Evolutionary conservation across 2,888 invertebrate genomes (phyloP).

Genomic region (Thereva nobilitata): DNA sequence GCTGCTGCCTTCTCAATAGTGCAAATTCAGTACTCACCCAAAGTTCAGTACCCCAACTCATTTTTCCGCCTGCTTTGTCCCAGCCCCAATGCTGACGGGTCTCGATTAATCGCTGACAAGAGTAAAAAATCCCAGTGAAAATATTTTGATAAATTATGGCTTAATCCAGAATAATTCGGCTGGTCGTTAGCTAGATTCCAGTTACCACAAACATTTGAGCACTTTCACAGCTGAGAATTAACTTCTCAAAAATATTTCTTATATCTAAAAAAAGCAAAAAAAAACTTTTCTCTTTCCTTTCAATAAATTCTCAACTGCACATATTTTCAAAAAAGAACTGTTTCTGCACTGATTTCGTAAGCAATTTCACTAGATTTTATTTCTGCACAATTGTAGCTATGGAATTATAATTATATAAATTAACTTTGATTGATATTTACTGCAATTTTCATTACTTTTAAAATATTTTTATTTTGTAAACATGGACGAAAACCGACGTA

Average conservation of each 20-base stretch:
- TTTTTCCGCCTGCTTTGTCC: conserved; percentile 31
- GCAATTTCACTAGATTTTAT: too few species aligned
- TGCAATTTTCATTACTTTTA: too few species aligned
- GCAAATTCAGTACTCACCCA: conserved; percentile 36
- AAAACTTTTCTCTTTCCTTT: too few species aligned
- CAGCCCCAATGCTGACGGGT: conserved; percentile 18
- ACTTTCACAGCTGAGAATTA: background rate
- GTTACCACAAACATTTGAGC: conserved; percentile 15
- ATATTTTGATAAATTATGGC: conserved; percentile 4
- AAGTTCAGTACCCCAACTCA: conserved; percentile 42
- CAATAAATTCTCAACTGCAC: too few species aligned
- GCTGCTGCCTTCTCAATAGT: too few species aligned
- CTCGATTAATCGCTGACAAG: conserved; percentile 14
- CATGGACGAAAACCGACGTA: conserved; percentile 7
- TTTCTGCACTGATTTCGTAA: too few species aligned
- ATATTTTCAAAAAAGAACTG: too few species aligned
- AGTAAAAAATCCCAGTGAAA: conserved; percentile 7
- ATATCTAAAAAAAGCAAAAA: too few species aligned
- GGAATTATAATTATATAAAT: too few species aligned
- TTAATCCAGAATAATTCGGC: conserved; percentile 20
- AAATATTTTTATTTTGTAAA: conserved; percentile 25
- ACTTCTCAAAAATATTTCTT: too few species aligned
- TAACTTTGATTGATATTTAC: too few species aligned
- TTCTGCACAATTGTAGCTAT: too few species aligned
- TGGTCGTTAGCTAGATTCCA: background rate